Conservation (phyloP, 2,113 vertebrate genomes). For the Elaphurus davidianus region DNA sequence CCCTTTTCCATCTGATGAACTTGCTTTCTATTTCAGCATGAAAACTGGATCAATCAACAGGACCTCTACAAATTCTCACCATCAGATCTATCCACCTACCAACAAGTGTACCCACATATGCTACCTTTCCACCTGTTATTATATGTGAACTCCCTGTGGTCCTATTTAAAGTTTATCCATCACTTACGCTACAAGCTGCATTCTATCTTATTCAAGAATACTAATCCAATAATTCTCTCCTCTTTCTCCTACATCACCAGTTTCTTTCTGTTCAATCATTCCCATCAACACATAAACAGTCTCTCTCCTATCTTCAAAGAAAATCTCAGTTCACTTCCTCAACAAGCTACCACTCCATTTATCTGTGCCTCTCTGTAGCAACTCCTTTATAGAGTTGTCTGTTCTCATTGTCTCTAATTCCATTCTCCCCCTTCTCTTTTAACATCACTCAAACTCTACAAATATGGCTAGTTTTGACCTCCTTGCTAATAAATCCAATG, state of each 20-base stretch:
- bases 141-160: background rate
- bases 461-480: conserved; percentile 14
- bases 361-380: background rate
- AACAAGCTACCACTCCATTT: background rate
- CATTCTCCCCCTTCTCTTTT: background rate
- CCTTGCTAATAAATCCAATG: background rate
- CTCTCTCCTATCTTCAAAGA: background rate
- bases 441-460: conserved; percentile 20
- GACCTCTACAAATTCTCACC: background rate
- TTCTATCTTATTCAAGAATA: background rate
- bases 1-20: background rate
- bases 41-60: background rate
- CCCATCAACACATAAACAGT: background rate
- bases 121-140: background rate
- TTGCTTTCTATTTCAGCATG: background rate
- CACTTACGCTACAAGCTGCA: background rate
- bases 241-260: background rate
- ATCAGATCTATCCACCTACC: background rate
- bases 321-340: background rate
- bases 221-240: background rate
- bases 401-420: background rate
- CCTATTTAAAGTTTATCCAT: conserved; percentile 5
- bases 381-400: background rate
- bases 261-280: conserved; percentile 4
- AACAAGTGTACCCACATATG: background rate